Conservation (phyloP, 2,113 vertebrate species). For the Pomatostomus ruficeps region DNA sequence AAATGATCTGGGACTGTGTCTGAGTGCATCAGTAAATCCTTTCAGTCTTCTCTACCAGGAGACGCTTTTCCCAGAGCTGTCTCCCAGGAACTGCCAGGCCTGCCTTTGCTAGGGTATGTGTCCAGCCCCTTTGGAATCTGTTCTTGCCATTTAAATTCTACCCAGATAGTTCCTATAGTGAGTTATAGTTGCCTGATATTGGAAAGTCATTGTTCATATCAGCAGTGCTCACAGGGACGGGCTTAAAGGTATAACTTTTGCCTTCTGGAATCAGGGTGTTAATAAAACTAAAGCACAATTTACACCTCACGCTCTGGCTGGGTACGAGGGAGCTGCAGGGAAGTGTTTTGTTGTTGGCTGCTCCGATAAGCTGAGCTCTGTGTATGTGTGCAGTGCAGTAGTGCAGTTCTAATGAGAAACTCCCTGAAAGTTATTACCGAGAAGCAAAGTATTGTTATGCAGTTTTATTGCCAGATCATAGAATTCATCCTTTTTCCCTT, state of each 20-base stretch:
- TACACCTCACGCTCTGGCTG: not conserved
- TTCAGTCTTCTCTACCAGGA: not conserved
- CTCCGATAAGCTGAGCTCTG: not conserved
- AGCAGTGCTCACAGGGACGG: not conserved
- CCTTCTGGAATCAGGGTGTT: not conserved
- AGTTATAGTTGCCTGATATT: not conserved
- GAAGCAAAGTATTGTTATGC: not conserved
- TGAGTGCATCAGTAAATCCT: not conserved
- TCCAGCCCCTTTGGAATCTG: not conserved
- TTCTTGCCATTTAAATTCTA: not conserved
- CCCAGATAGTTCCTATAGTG: not conserved
- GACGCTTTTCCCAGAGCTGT: not conserved
- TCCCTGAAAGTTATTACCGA: slow-evolving; percentile 22
- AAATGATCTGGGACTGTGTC: not conserved
- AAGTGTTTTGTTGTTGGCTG: not conserved
- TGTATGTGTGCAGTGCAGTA: not conserved
- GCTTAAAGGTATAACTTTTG: not conserved
- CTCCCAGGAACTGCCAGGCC: not conserved
- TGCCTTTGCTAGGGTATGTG: not conserved
- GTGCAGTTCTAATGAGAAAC: slow-evolving; percentile 44
- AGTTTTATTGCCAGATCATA: slow-evolving; percentile 37
- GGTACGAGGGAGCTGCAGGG: not conserved
- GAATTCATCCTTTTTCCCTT: slow-evolving; percentile 11
- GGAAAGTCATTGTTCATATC: not conserved
- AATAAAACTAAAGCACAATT: slow-evolving; percentile 29